Evolutionary conservation across 2,888 invertebrate species (phyloP), one percentile per base, ranked within the genome.

Genomic region (Pachycephus smyrnensis): DNA sequence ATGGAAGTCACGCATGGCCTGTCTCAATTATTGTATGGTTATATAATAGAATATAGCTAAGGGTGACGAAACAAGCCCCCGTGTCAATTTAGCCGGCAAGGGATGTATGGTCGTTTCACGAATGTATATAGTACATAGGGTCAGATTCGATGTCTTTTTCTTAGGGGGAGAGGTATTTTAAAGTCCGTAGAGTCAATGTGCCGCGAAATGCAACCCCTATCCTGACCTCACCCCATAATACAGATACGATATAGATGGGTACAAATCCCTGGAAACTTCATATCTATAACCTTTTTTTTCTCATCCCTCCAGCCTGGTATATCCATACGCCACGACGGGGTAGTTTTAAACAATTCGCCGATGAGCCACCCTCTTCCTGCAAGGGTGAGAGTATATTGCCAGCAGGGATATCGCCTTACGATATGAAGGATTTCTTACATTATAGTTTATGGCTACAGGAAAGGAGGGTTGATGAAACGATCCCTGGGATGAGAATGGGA

Each of bases 171-270:
- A 81, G 77, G 82, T 86, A 87, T 87, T 89, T 90, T 88, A 87
- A 90, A 90, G 86, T 88, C 88, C 87, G 84, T 85, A 82, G 86
- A 84, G 84, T 89, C 89, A 89, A 89, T 89, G 89, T 89, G 85
- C 88, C 89, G 89, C 89, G 88, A 89, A 89, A 89, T 89, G 88
- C 88, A 86, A 32, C 71, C 71, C 71, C 71, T 71, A 30, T 71
- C 71, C 71, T 33, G 31, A 71, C 31, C 71, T 33, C 71, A 33
- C 71, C 71, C 71, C 71, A 77, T 85, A 88, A 88, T 87, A 88
- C 86, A 87, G 85, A 87, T 83, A 85, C 84, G 82, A 83, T 85
- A 85, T 86, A 86, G 84, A 85, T 82, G 85, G 83, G 82, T 84
- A 89, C 88, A 88, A 89, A 89, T 89, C 88, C 87, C 87, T 81